Evolutionary conservation across 2,888 invertebrate species (phyloP).

Genomic region (Caenorhabditis zanzibari): DNA sequence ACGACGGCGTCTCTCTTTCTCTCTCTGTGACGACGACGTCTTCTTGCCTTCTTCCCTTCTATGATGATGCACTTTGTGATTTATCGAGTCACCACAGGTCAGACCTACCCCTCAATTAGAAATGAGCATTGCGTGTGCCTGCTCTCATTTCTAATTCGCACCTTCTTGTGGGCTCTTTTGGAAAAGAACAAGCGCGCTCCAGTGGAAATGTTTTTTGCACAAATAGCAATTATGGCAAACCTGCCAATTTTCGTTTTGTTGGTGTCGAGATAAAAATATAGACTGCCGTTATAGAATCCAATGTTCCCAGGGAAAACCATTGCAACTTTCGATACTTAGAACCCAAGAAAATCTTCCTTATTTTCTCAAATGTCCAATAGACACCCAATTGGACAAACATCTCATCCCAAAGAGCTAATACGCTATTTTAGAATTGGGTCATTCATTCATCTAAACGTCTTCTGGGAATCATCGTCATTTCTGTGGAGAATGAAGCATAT

Average conservation of each 20-base stretch:
- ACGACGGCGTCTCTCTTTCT: constrained; percentile 1
- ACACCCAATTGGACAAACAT: constrained; percentile 1
- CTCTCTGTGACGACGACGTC: not conserved
- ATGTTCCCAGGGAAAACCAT: too few relatives aligned
- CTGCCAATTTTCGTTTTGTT: too few relatives aligned
- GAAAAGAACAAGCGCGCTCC: not conserved
- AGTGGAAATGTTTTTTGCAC: not conserved
- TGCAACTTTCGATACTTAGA: too few relatives aligned
- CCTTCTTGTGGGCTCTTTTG: not conserved
- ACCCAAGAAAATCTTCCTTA: too few relatives aligned
- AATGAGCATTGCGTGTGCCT: constrained; percentile 12
- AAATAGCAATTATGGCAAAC: too few relatives aligned
- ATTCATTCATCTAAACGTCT: constrained; percentile 3
- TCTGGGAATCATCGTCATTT: constrained; percentile 1
- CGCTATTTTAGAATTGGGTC: constrained; percentile 4
- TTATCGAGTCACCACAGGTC: constrained; percentile 28
- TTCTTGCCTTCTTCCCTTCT: constrained; percentile 36
- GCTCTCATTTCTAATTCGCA: constrained; percentile 18
- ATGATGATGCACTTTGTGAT: constrained; percentile 44
- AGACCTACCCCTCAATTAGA: constrained; percentile 38
- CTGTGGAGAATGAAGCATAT: not conserved
- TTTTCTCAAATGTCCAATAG: too few relatives aligned
- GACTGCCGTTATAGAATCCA: too few relatives aligned
- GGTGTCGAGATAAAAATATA: too few relatives aligned
- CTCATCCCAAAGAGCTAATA: not conserved